Base-by-base conservation (phyloP, 2,888 invertebrate genomes). In the Poecilus cupreus region DNA sequence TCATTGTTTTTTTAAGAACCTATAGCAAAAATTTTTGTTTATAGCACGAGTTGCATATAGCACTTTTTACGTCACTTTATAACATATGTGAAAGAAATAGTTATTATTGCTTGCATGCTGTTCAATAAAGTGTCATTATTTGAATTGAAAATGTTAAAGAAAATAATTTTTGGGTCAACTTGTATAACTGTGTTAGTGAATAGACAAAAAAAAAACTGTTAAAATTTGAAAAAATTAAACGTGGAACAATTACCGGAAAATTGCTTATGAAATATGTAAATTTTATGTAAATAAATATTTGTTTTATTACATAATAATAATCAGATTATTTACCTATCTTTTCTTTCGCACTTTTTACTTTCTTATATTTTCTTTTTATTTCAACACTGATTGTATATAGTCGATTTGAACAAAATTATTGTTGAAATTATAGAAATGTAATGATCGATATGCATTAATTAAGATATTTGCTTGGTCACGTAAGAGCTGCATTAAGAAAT, bases 381-480 rank as follows among this genome's bases (percentile, higher is more conserved):
- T 37, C 64, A 39, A 68, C 64, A 68, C 11, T 0, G 64, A 68
- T 60, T 18, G 26, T 60, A n/a, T n/a, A n/a, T n/a, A 60, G 26
- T 60, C 60, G 32, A 13, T 16, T 5, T 18, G 13, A 13, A 13
- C 51, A 51, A 18, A 51, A 60, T 60, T 26, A 60, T 68, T 68
- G 8, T 49, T 49, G n/a, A 8, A 5, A 10, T 43, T 3, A 43
- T 18, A 51, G 16, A 51, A 51, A n/a, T n/a, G n/a, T 51, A 18
- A 51, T 68, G 13, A 68, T 37, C 37, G 64, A 68, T 68, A 32
- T 60, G 37, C 64, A 68, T 32, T 68, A 68, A 39, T 68, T 18
- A 16, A 20, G 18, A 3, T 68, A 37, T 51, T 51, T 1, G 51
- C 32, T 18, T 68, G 37, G 4, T 68, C 37, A 68, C 64, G 64